A percentile compares a stretch with the other conserved stretches of the same genome.
These are phyloP conservation scores for Lagopus muta DNA, from an alignment of 2,113 vertebrate species.

Conservation along the genomic window DNA sequence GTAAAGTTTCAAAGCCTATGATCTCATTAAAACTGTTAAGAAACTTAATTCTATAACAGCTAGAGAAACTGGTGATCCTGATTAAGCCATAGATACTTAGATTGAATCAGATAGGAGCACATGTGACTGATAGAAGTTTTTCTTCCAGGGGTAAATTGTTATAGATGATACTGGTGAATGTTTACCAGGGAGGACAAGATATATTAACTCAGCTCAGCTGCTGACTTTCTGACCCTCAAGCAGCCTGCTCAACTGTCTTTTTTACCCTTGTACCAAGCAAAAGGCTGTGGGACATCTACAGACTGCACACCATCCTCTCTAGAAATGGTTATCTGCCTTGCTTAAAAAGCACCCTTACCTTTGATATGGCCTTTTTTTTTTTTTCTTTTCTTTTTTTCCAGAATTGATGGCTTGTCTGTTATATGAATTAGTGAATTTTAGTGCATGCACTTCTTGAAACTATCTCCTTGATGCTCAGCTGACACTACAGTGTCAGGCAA, in stretches of 20 bases:
- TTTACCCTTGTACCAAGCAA: fast-evolving
- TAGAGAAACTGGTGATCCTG: neutral
- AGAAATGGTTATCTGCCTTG: neutral
- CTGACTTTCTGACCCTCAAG: neutral
- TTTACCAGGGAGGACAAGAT: neutral
- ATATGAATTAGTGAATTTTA: neutral
- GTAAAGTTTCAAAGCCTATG: neutral
- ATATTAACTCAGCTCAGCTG: neutral
- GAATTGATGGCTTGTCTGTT: neutral
- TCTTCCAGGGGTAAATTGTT: neutral
- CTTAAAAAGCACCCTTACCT: neutral
- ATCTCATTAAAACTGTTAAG: neutral
- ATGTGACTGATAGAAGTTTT: neutral
- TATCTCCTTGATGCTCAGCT: too few species aligned
- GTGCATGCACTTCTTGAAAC: neutral
- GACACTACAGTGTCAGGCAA: too few species aligned
- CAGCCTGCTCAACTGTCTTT: neutral
- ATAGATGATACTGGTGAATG: neutral
- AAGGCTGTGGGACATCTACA: neutral
- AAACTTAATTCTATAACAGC: neutral
- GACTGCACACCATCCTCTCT: neutral
- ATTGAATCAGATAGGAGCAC: neutral
- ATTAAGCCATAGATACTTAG: neutral
- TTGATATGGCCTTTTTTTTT: neutral
- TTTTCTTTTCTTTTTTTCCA: neutral